Evolutionary conservation across 2,888 invertebrate genomes (phyloP), one percentile per base, ranked within the genome.

Genomic region (Rotaria sp.): DNA sequence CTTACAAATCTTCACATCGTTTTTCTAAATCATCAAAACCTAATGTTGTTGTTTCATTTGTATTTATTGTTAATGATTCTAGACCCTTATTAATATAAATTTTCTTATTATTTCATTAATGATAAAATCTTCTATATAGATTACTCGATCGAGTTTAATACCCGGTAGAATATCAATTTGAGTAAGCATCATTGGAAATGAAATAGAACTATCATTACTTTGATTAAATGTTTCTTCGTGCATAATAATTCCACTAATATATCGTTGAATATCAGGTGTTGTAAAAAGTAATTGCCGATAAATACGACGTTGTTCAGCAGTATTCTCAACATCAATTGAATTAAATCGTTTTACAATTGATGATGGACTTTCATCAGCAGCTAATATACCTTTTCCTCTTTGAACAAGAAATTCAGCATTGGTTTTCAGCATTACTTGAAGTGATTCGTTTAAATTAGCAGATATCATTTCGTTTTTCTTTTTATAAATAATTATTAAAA

Each of bases 211-310:
- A 88, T 95, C 95, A 85, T 95, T 93, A 92, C 96, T 96, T 93
- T 99, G 99, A 93, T 97, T 96, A 87, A 99, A 93, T 8, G 99
- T 98, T 93, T 99, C 99, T 92, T 99, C 96, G 94, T 95, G 99
- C 89, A 99, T 93, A 91, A 99, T 99, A 87, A 99, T 98, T 67
- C 98, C 99, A 86, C 96, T 96, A 91, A 98, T 94, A 93, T 96
- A 89, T 41, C 92, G 88, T n/a, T 90, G 89, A 75, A 92, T 87
- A 26, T 85, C 85, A n/a, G 85, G 86, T 50, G 84, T 55, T 89
- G 94, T 94, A 93, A 97, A 97, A 88, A 97, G 93, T 88, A 97
- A 93, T 92, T 96, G 95, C 55, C 94, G 94, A 93, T 96, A 96
- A 88, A 93, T 93, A 89, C 95, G 94, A 86, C 97, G 94, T 92